Base-by-base conservation (phyloP, 2,113 vertebrate genomes). In the Scomber scombrus region DNA sequence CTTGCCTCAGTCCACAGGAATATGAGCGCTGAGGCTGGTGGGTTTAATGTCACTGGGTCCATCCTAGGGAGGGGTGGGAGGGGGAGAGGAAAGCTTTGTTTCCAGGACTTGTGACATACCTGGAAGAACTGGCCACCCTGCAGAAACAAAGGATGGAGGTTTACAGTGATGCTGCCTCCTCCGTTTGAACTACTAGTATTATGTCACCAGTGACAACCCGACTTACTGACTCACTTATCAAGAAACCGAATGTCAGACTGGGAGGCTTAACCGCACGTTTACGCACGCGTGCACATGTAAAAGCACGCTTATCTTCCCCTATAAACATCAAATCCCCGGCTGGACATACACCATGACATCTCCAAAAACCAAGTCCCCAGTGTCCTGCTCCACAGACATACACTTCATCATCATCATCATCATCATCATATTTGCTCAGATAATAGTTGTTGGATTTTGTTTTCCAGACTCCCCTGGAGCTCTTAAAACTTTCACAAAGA, bases 241-340 rank as follows among this genome's bases (percentile, higher is more conserved):
- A 40, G 72, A 76, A 64, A n/a, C 56, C 65, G 66, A 50, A 81
- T 18, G 40, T 80, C 14, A 51, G 52, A 72, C 54, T 64, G 34
- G 31, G 19, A 72, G 70, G 72, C 46, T 11, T 71, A 31, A 9
- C 46, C 8, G 62, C 71, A 82, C 23, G 13, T 18, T 58, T 40
- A 67, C 61, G 46, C 73, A 21, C 31, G 43, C 55, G 82, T 80
- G 79, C 76, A 64, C 74, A 51, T 34, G 16, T 66, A 72, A 66
- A 61, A 26, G 49, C 26, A 75, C 49, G 63, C 45, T 11, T 43
- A 40, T 67, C 69, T 21, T 51, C 85, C 82, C 55, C 56, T 84
- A 51, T 66, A 23, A 55, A 58, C 71, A 69, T 79, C 62, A n/a
- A 60, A 57, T 26, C 21, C 56, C 75, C 26, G 18, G 18, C 14